A percentile compares a stretch with the other conserved stretches of the same genome.
Conservation (phyloP, 2,113 vertebrate species). For the Coracopsis vasa region DNA sequence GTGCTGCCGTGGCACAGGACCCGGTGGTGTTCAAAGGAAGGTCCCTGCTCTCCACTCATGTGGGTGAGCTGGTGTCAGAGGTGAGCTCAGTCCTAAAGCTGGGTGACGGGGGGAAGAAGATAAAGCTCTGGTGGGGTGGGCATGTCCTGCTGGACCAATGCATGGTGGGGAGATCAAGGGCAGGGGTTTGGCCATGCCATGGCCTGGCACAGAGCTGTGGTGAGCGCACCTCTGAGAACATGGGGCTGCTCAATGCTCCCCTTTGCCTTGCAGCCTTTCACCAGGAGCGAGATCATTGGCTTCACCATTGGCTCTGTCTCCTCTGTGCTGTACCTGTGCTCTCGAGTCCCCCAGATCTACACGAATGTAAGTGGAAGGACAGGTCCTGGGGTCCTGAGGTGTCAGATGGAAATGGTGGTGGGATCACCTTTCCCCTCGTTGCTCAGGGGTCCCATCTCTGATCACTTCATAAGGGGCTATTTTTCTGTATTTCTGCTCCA, state of each 20-base stretch:
- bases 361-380: constrained; percentile 85
- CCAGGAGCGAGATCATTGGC: constrained; percentile 82
- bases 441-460: not conserved
- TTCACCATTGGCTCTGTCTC: constrained; percentile 87
- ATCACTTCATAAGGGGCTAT: not conserved
- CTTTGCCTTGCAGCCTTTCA: constrained; percentile 77
- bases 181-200: not conserved
- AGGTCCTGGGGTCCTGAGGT: not conserved
- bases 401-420: rapidly evolving
- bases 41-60: constrained; percentile 68
- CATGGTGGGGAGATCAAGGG: not conserved
- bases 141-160: not conserved
- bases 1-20: not conserved
- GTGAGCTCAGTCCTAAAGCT: constrained; percentile 16
- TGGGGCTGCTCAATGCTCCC: not conserved
- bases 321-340: constrained; percentile 87
- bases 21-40: constrained; percentile 65
- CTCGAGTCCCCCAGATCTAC: constrained; percentile 89
- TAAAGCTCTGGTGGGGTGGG: not conserved
- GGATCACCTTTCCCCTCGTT: not conserved
- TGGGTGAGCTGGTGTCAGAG: not conserved
- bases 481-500: not conserved
- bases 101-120: not conserved
- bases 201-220: rapidly evolving
- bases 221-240: not conserved